These are phyloP conservation scores for Serrognathus titanus DNA, from an alignment of 2,888 invertebrate genomes.

Conservation along the genomic window DNA sequence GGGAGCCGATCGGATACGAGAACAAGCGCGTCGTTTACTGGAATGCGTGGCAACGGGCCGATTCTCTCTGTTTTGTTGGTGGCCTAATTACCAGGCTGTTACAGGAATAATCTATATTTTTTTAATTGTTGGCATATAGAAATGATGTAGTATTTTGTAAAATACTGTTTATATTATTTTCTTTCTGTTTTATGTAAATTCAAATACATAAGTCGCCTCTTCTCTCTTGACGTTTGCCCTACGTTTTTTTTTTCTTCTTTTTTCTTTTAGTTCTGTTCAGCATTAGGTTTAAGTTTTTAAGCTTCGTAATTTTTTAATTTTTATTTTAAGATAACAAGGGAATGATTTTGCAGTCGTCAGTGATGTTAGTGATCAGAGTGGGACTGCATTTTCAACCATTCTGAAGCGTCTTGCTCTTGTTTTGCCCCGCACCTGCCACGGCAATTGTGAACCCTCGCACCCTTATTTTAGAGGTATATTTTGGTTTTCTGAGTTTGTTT, in stretches of 20 bases:
- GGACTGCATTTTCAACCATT: slow-evolving; percentile 45
- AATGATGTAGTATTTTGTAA: too few species aligned
- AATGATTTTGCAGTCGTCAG: slow-evolving; percentile 49
- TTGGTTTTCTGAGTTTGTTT: slow-evolving; percentile 35
- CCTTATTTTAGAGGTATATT: slow-evolving; percentile 67
- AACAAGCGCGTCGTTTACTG: too few species aligned
- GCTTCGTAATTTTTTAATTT: slow-evolving; percentile 23
- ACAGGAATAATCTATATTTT: too few species aligned
- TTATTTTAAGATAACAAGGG: slow-evolving; percentile 41
- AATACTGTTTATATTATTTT: too few species aligned
- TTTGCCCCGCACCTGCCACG: slow-evolving; percentile 70
- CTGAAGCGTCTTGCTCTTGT: slow-evolving; percentile 57
- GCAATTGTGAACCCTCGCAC: slow-evolving; percentile 67
- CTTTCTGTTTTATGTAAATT: too few species aligned
- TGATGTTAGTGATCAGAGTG: slow-evolving; percentile 36
- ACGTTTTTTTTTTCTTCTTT: slow-evolving; percentile 6
- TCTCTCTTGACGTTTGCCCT: too few species aligned
- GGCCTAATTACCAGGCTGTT: background rate
- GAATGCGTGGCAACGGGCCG: too few species aligned
- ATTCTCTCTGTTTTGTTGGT: background rate
- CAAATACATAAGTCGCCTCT: too few species aligned
- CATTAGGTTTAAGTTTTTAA: too few species aligned
- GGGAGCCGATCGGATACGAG: too few species aligned
- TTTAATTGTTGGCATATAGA: too few species aligned
- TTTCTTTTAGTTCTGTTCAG: slow-evolving; percentile 9